phyloP scores from a whole-genome alignment of 2,888 invertebrate species.

The Ormyrus nitidulus region DNA sequence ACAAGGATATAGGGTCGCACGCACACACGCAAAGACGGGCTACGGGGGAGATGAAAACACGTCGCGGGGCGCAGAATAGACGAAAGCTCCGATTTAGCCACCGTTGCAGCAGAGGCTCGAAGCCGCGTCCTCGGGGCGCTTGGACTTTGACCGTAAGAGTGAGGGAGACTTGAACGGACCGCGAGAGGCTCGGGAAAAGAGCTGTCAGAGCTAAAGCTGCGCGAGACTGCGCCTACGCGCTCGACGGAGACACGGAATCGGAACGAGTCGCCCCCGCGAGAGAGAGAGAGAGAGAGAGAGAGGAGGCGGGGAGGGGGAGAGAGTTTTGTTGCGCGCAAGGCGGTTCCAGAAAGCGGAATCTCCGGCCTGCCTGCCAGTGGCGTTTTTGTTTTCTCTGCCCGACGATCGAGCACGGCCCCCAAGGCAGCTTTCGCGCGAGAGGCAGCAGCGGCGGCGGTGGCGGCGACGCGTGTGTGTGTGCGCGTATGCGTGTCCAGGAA shows the following conservation, averaged over 20 bases:
- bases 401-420: not conserved
- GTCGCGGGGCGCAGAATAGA: not conserved
- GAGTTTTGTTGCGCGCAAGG: constrained; percentile 10
- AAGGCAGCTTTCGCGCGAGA: constrained; percentile 4
- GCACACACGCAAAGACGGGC: not conserved
- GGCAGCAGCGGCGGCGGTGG: not conserved
- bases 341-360: constrained; percentile 10
- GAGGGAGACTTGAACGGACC: too few relatives aligned
- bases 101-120: too few relatives aligned
- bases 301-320: not conserved
- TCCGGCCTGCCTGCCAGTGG: constrained; percentile 12
- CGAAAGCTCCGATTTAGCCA: not conserved
- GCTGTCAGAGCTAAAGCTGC: not conserved
- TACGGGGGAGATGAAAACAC: not conserved
- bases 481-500: too few relatives aligned
- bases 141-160: too few relatives aligned
- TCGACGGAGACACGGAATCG: not conserved
- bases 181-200: not conserved
- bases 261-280: too few relatives aligned
- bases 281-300: constrained; percentile 2
- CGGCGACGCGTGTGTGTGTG: too few relatives aligned
- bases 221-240: not conserved
- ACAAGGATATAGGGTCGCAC: too few relatives aligned
- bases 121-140: too few relatives aligned
- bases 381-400: constrained; percentile 39